Base-by-base conservation (phyloP, 2,888 invertebrate genomes). In the Cantharis lateralis region DNA sequence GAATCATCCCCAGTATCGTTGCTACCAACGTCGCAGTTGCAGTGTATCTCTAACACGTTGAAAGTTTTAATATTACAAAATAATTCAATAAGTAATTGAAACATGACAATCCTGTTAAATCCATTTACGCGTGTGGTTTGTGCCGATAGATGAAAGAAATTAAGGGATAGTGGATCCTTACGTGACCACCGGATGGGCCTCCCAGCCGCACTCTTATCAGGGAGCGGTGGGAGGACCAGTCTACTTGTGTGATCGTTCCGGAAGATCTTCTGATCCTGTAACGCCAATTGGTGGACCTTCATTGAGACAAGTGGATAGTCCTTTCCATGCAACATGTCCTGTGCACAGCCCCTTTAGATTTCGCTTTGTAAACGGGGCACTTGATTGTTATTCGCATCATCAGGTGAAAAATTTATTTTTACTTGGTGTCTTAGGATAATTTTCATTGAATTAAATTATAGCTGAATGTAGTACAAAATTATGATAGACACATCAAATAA, bases 281-380 rank as follows among this genome's bases (percentile, higher is more conserved):
- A 89, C 87, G 86, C 91, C 87, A 84, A 89, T 88, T 88, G 86
- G 86, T 28, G 86, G 86, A 10, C 84, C 84, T 88, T 84, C 87
- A 87, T 83, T 89, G 88, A 82, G 90, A 88, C 83, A 85, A 86
- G 83, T 89, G 84, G 89, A 89, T 88, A 89, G 86, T 82, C 89
- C 87, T 78, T 90, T 87, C 86, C 89, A 89, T 84, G 87, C 89
- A 85, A 91, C 92, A 84, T 94, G 94, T 85, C 94, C 94, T 68
- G 93, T 94, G 84, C 94, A 94, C 89, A 94, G 93, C 85, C 94
- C 94, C 24, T 94, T 93, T 87, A 89, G 94, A 80, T 93, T 92
- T 86, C 88, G 91, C 78, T 90, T 89, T 85, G 88, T 90, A 78
- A 91, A 91, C 84, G 91, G 90, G 63, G 89, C 89, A 26, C 87